phyloP scores from a whole-genome alignment of 2,888 invertebrate species.

The Nemotelus nigrinus region DNA sequence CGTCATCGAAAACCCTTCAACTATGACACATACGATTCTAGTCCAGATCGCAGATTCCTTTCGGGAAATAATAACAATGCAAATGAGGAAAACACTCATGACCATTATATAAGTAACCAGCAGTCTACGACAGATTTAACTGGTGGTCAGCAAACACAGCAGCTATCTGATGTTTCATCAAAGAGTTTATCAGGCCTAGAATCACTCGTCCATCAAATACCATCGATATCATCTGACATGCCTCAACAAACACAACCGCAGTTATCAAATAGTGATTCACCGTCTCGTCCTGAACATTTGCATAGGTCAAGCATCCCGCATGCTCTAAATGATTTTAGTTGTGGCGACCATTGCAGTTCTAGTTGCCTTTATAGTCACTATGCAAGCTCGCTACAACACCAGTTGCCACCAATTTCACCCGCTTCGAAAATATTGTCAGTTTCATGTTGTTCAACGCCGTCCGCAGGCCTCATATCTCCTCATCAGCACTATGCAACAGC shows the following conservation, averaged over 20 bases:
- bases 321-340: constrained; percentile 1
- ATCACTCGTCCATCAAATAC: constrained; percentile 91
- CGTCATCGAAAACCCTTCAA: constrained; percentile 56
- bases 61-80: constrained; percentile 45
- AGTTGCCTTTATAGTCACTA: constrained; percentile 48
- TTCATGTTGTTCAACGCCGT: constrained; percentile 48
- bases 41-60: constrained; percentile 56
- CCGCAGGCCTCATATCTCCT: constrained; percentile 48
- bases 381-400: constrained; percentile 42
- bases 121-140: not conserved
- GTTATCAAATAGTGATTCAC: not conserved
- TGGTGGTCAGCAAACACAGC: constrained; percentile 30
- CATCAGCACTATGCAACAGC: constrained; percentile 30
- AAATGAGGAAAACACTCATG: constrained; percentile 21
- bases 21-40: constrained; percentile 54
- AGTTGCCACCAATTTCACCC: constrained; percentile 42
- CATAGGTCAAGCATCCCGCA: not conserved
- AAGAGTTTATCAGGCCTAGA: constrained; percentile 88
- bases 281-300: constrained; percentile 22
- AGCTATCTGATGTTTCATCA: constrained; percentile 75
- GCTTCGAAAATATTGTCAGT: constrained; percentile 39
- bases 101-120: constrained; percentile 43
- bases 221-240: constrained; percentile 74
- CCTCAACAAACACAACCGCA: constrained; percentile 67
- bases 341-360: constrained; percentile 50